phyloP scores from a whole-genome alignment of 1,140 invertebrate species.

The Tetranychus urticae region DNA sequence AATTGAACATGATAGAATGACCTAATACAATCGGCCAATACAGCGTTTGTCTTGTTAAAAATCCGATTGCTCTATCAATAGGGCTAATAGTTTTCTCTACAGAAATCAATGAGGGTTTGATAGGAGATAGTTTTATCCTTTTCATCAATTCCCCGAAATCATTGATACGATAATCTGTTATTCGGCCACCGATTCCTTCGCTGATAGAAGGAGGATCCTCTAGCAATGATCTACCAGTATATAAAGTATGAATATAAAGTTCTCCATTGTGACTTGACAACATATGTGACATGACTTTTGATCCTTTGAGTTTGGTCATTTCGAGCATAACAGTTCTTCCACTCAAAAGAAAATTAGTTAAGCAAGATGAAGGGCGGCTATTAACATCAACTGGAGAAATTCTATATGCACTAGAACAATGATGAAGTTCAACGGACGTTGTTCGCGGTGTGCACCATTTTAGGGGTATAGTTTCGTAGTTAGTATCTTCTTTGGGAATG shows the following conservation, averaged over 20 bases:
- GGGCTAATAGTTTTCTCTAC: constrained; percentile 13
- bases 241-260: constrained; percentile 80
- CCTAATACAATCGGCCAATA: constrained; percentile 83
- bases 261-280: constrained; percentile 79
- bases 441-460: constrained; percentile 85
- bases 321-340: constrained; percentile 72
- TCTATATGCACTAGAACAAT: constrained; percentile 53
- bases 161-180: constrained; percentile 58
- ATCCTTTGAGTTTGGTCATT: constrained; percentile 59
- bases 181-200: constrained; percentile 69
- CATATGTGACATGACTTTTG: constrained; percentile 73
- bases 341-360: constrained; percentile 84
- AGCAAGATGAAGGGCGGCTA: constrained; percentile 67
- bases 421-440: constrained; percentile 42
- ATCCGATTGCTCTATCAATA: constrained; percentile 30
- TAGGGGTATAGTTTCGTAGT: constrained; percentile 51
- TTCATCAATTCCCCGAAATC: constrained; percentile 26
- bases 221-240: constrained; percentile 54
- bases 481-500: constrained; percentile 30
- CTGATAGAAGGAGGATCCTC: constrained; percentile 87
- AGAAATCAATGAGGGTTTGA: background rate
- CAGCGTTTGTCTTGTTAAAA: constrained; percentile 48
- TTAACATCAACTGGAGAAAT: constrained; percentile 91
- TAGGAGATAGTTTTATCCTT: constrained; percentile 26
- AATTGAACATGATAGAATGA: constrained; percentile 66